Evolutionary conservation across 2,888 invertebrate species (phyloP).

Genomic region (Ernsta delagoae): DNA sequence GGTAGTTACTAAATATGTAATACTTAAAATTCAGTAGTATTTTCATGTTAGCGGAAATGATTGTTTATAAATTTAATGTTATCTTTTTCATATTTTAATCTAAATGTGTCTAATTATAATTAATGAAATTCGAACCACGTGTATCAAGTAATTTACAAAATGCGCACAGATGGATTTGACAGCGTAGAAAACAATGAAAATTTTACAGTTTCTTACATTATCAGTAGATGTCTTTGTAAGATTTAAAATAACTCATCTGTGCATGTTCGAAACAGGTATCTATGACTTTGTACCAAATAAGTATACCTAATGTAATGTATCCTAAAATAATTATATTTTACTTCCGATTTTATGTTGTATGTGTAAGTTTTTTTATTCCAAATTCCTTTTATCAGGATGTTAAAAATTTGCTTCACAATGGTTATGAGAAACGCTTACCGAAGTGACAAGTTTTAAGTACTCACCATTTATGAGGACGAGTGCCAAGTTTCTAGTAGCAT

Average conservation of each 20-base stretch:
- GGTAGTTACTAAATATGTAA: no score
- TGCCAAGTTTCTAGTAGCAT: no score
- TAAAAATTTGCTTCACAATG: no score
- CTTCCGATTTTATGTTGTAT: slow-evolving; percentile 43
- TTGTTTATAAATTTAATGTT: slow-evolving; percentile 12
- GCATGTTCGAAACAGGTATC: slow-evolving; percentile 25
- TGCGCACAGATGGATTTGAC: slow-evolving; percentile 72
- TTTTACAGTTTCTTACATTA: slow-evolving; percentile 43
- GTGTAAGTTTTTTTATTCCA: slow-evolving; percentile 11
- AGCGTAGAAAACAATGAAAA: slow-evolving; percentile 55
- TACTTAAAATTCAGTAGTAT: slow-evolving; percentile 5
- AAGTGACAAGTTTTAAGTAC: no score
- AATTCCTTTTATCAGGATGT: neutral
- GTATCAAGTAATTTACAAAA: slow-evolving; percentile 12
- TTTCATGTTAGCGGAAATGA: slow-evolving; percentile 17
- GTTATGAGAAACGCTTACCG: no score
- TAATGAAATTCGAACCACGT: neutral
- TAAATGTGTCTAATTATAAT: slow-evolving; percentile 8
- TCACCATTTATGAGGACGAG: no score
- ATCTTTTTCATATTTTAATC: slow-evolving; percentile 5
- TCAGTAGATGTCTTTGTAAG: slow-evolving; percentile 36
- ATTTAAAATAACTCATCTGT: slow-evolving; percentile 34
- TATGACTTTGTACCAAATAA: slow-evolving; percentile 52
- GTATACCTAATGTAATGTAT: slow-evolving; percentile 45
- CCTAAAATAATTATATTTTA: slow-evolving; percentile 52